Base-by-base conservation (phyloP, 2,888 invertebrate species). In the Bimastos eiseni region DNA sequence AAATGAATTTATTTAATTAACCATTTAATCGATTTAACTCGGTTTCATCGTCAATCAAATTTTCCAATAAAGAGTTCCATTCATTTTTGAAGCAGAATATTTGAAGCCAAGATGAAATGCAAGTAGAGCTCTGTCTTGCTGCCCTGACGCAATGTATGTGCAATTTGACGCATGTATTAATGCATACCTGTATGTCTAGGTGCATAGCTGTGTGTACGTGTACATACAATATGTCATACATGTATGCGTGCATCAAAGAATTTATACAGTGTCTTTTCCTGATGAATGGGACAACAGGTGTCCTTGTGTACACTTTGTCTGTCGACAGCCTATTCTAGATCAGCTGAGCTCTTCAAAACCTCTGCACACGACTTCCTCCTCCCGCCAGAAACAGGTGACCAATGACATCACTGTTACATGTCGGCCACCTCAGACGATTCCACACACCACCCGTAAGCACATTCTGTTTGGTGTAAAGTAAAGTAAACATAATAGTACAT, bases 321-420 rank as follows among this genome's bases (percentile, higher is more conserved):
- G 15, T 86, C 86, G 8, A 37, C 34, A 86, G 86, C 30, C 13
- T 86, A 36, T 36, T 86, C 36, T 86, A 34, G 86, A 36, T 34
- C 86, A 8, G 86, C 86, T 4, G 86, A 86, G 17, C 36, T 36
- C 86, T 34, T 86, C 86, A 86, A 86, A 24, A 36, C 86, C 24
- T 86, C 86, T 86, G 86, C 86, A 36, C 86, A 86, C 36, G 86
- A 86, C 21, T 86, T 86, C 34, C 86, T 86, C 33, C 86, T 86
- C 36, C 86, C 86, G 34, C 86, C 86, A 8, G 86, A 86, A 34
- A 34, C 24, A 21, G 86, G 86, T 36, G 86, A 86, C 8, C 86
- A 86, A 34, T 86, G 86, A 86, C 86, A 36, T 86, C 86, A 86
- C n/a, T 24, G 86, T 36, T 33, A 34, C n/a, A 19, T 34, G 37